Evolutionary conservation across 2,888 invertebrate genomes (phyloP).

Genomic region (Chrysodeixis includens): DNA sequence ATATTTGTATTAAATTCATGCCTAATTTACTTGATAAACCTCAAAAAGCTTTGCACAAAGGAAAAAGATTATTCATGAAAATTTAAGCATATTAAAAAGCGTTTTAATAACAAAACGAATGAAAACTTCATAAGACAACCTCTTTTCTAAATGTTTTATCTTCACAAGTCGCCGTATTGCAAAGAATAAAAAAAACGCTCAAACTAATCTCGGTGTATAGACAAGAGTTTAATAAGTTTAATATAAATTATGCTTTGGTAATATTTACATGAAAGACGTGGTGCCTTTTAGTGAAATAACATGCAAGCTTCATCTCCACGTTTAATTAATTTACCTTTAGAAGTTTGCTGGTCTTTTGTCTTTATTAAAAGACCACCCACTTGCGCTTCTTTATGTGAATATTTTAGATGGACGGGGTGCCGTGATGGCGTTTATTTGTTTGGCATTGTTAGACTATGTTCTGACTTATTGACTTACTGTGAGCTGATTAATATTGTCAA

Average conservation of each 20-base stretch:
- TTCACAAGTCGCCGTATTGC: slow-evolving; percentile 12
- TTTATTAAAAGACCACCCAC: slow-evolving; percentile 54
- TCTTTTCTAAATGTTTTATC: slow-evolving; percentile 9
- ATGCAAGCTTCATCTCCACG: slow-evolving; percentile 46
- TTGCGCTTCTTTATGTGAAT: slow-evolving; percentile 36
- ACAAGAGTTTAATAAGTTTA: slow-evolving; percentile 48
- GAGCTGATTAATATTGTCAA: no score
- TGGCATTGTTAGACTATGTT: not conserved
- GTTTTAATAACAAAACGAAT: slow-evolving; percentile 7
- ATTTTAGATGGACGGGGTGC: slow-evolving; percentile 34
- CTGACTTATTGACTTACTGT: no score
- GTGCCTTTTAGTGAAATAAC: slow-evolving; percentile 56
- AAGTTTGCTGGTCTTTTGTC: slow-evolving; percentile 46
- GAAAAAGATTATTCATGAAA: slow-evolving; percentile 7
- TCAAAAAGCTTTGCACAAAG: slow-evolving; percentile 5
- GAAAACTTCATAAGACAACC: not conserved
- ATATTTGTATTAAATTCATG: slow-evolving; percentile 2
- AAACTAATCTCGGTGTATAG: slow-evolving; percentile 35
- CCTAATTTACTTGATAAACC: not conserved
- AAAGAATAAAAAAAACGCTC: slow-evolving; percentile 23
- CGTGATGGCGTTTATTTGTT: slow-evolving; percentile 37
- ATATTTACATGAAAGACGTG: slow-evolving; percentile 56
- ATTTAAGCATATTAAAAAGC: slow-evolving; percentile 7
- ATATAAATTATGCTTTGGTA: slow-evolving; percentile 54
- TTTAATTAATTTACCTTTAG: slow-evolving; percentile 61